These are phyloP conservation scores for Lethenteron camtschaticum DNA, from an alignment of 2,113 vertebrate genomes.

Conservation along the genomic window DNA sequence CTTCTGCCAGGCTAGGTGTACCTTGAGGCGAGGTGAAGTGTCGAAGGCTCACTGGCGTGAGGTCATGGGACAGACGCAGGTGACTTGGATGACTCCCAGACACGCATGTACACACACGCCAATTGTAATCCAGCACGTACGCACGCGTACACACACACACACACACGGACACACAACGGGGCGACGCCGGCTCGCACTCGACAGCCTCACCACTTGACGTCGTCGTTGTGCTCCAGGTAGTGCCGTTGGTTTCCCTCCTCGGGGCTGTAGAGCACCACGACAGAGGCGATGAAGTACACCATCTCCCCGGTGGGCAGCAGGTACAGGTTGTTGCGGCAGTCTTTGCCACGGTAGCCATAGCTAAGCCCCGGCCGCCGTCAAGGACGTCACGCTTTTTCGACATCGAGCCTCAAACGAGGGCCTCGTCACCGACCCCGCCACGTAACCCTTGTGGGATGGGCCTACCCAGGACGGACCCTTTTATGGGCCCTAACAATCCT, in stretches of 20 bases:
- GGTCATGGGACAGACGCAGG: no score
- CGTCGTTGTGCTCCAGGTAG: constrained; percentile 75
- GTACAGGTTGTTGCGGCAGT: constrained; percentile 89
- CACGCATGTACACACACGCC: background rate
- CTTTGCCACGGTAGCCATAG: constrained; percentile 79
- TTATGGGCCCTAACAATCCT: no score
- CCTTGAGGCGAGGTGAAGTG: no score
- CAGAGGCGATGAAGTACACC: constrained; percentile 84
- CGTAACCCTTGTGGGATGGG: no score
- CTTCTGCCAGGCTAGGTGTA: no score
- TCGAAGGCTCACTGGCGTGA: no score
- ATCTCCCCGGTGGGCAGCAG: constrained; percentile 90
- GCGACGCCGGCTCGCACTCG: no score
- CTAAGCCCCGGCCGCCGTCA: constrained; percentile 27
- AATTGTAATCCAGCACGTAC: background rate
- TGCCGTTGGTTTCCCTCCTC: constrained; percentile 85
- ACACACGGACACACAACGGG: no score
- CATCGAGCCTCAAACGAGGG: no score
- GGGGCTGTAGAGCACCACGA: constrained; percentile 78
- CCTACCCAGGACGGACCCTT: no score
- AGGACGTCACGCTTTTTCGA: constrained; percentile 13
- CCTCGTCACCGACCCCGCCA: no score
- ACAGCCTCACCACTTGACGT: constrained; percentile 73
- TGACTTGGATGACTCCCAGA: background rate
- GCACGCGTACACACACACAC: no score